These are phyloP conservation scores for Xenopus borealis DNA, from an alignment of 2,113 vertebrate genomes.

Conservation along the genomic window DNA sequence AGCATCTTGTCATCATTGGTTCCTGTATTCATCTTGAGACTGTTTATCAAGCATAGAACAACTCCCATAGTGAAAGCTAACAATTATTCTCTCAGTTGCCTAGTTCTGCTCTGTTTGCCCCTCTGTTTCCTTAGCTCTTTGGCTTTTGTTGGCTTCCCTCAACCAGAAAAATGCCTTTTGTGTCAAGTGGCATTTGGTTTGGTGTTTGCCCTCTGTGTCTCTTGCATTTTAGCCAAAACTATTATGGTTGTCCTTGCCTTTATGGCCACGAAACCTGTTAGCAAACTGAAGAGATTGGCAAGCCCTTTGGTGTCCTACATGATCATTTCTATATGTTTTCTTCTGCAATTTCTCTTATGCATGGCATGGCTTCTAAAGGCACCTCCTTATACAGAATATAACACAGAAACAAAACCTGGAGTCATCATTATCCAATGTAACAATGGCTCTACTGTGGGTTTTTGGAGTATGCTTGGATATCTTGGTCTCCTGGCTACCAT, in stretches of 20 bases:
- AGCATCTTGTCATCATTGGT: slow-evolving; percentile 6
- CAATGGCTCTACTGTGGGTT: slow-evolving; percentile 25
- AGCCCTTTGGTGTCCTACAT: slow-evolving; percentile 35
- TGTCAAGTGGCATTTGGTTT: slow-evolving; percentile 22
- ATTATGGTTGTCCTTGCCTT: slow-evolving; percentile 33
- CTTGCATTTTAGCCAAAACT: slow-evolving; percentile 25
- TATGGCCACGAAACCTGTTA: slow-evolving; percentile 25
- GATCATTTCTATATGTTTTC: background rate
- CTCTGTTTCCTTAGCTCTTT: slow-evolving; percentile 38
- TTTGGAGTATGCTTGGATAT: slow-evolving; percentile 40
- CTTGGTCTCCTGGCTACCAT: slow-evolving; percentile 15
- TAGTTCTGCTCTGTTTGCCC: slow-evolving; percentile 24
- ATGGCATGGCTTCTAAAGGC: slow-evolving; percentile 19
- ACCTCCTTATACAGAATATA: slow-evolving; percentile 30
- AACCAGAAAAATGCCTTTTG: slow-evolving; percentile 5
- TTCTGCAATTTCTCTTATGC: slow-evolving; percentile 42
- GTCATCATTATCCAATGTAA: slow-evolving; percentile 43
- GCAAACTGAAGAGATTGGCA: slow-evolving; percentile 20
- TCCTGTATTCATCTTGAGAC: background rate
- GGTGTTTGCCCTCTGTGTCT: slow-evolving; percentile 20
- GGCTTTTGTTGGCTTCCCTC: slow-evolving; percentile 25
- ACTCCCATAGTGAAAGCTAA: slow-evolving; percentile 39
- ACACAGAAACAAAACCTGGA: background rate
- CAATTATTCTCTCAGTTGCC: slow-evolving; percentile 29
- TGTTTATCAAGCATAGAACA: slow-evolving; percentile 12